Percentiles rank a stretch among this genome's conserved stretches.
Conservation (phyloP, 2,113 vertebrate genomes). For the Puma concolor region DNA sequence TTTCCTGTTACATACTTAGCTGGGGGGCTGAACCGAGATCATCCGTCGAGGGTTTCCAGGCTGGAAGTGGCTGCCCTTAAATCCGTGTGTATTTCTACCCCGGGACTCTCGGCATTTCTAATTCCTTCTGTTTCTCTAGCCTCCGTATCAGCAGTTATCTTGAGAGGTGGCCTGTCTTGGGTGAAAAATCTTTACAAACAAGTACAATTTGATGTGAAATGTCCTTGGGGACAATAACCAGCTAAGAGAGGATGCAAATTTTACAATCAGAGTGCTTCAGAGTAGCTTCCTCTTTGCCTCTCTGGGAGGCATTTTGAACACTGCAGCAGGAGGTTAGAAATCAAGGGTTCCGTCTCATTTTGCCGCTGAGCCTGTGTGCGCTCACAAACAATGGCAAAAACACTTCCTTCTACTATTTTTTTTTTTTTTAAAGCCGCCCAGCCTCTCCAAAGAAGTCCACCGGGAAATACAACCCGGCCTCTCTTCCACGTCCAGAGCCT, state of each 20-base stretch:
- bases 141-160: not conserved
- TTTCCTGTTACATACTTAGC: not conserved
- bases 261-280: not conserved
- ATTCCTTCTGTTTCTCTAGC: not conserved
- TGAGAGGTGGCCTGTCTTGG: constrained; percentile 14
- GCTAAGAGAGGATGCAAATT: constrained; percentile 46
- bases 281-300: not conserved
- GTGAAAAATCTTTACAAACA: constrained; percentile 51
- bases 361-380: not conserved
- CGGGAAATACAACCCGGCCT: not conserved
- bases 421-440: constrained; percentile 32
- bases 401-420: not conserved
- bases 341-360: constrained; percentile 36
- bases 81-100: not conserved
- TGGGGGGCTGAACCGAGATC: not conserved
- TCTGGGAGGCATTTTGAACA: constrained; percentile 38
- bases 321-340: constrained; percentile 55
- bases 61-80: not conserved
- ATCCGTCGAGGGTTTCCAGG: not conserved
- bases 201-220: not conserved
- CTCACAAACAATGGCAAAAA: constrained; percentile 50
- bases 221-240: constrained; percentile 21
- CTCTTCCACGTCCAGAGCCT: not conserved
- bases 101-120: not conserved
- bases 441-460: not conserved